Base-by-base conservation (phyloP, 2,113 vertebrate genomes). In the Dendropsophus ebraccatus region DNA sequence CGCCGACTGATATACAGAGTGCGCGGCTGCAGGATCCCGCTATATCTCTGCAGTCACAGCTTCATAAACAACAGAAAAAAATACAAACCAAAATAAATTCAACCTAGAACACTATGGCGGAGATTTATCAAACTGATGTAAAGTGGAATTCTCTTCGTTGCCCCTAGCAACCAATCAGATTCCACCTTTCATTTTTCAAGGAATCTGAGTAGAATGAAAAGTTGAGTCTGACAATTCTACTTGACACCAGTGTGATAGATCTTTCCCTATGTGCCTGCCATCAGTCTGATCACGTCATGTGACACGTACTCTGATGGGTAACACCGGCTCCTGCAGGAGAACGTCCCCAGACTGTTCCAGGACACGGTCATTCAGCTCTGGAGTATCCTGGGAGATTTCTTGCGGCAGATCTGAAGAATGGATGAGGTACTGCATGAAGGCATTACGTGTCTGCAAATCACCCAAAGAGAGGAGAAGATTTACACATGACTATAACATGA, bases 371-470 rank as follows among this genome's bases (percentile, higher is more conserved):
- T 12, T 74, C 30, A 23, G 50, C 12, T 5, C 37, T n/a, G 77
- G n/a, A 30, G 9, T 7, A 25, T 81, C 35, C 14, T 25, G 10
- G 21, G 32, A 60, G 1, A 84, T 87, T 23, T 87, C 84, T 21
- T 56, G 67, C 47, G 49, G 35, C 0, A 72, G 74, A 10, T 69
- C 87, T 8, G 14, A 76, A 62, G 80, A 80, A 49, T 90, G 86
- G 37, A 92, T 92, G 47, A 97, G 21, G 78, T 97, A 98, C 14
- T 96, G 90, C 74, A 93, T 93, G 21, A 93, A 93, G 32, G 95
- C 96, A 70, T 92, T 96, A 86, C 94, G 87, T 11, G 92, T 89
- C 52, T 75, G 35, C 80, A 65, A 87, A 85, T 41, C 41, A 41
- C n/a, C n/a, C n/a, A 74, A 87, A 60, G 85, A 25, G 67, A 41